phyloP scores from a whole-genome alignment of 2,797 vertebrate species.

The Semaprochilodus insignis region DNA sequence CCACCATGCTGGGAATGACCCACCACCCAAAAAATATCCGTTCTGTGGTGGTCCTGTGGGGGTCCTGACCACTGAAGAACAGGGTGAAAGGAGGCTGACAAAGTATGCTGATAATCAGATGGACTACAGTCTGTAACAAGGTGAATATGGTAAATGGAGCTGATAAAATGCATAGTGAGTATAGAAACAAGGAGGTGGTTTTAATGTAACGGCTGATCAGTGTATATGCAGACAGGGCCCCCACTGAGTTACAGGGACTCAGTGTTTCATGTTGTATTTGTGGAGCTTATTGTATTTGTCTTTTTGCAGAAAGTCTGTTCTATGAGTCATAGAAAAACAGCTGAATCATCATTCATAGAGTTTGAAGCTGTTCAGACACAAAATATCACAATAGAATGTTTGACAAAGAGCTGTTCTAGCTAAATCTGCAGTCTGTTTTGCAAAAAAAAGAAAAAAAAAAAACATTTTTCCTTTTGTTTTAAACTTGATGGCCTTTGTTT shows the following conservation, averaged over 20 bases:
- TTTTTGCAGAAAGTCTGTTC: background rate
- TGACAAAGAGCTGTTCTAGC: background rate
- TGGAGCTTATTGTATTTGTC: background rate
- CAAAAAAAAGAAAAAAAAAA: no score
- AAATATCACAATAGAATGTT: background rate
- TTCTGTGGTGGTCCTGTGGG: no score
- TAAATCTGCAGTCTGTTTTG: background rate
- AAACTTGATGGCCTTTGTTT: background rate
- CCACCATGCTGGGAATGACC: no score
- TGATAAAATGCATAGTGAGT: no score
- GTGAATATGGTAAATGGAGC: no score
- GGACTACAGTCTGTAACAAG: no score
- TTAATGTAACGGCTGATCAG: no score
- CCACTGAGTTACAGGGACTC: background rate
- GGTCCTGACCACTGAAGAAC: no score
- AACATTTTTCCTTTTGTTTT: background rate
- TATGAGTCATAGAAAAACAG: background rate
- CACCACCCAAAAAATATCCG: no score
- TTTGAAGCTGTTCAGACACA: background rate
- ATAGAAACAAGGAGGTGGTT: no score
- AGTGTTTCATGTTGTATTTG: background rate
- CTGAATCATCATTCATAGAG: background rate
- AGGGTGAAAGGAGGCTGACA: no score
- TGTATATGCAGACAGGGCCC: background rate
- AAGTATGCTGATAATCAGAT: no score